Evolutionary conservation across 2,888 invertebrate genomes (phyloP).

Genomic region (Dasysyrphus tricinctus): DNA sequence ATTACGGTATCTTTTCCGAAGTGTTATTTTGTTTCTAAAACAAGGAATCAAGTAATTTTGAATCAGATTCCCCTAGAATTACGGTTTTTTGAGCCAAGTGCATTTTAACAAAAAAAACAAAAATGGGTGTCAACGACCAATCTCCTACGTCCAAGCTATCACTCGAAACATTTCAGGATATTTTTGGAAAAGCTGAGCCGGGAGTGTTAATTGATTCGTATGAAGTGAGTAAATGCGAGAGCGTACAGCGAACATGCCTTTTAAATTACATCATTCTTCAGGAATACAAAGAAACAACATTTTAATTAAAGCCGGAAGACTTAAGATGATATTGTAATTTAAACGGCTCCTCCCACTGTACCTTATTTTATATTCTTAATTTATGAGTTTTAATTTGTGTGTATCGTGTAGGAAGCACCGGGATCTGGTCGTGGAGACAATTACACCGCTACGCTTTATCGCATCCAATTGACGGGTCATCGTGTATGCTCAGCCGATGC

Average conservation of each 20-base stretch:
- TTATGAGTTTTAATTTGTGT: conserved; percentile 41
- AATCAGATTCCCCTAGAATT: not conserved
- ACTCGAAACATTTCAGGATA: conserved; percentile 85
- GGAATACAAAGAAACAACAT: not conserved
- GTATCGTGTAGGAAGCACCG: conserved; percentile 85
- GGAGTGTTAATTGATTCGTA: conserved; percentile 85
- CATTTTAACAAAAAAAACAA: conserved; percentile 51
- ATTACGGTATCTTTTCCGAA: conserved; percentile 13
- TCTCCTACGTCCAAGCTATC: conserved; percentile 81
- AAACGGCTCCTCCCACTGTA: conserved; percentile 26
- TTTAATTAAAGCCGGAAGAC: conserved; percentile 22
- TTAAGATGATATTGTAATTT: conserved; percentile 27
- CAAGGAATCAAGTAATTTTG: not conserved
- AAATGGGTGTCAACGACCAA: conserved; percentile 77
- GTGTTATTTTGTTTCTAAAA: not conserved
- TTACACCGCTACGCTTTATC: conserved; percentile 89
- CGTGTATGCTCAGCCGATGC: conserved; percentile 77
- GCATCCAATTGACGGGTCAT: conserved; percentile 86
- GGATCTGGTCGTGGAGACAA: conserved; percentile 91
- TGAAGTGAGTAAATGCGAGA: conserved; percentile 83
- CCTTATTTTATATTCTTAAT: conserved; percentile 17
- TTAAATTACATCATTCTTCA: conserved; percentile 46
- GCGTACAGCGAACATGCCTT: not conserved
- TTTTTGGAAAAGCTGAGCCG: conserved; percentile 85
- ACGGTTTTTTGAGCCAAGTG: not conserved